Evolutionary conservation across 2,888 invertebrate species (phyloP).

Genomic region (Spisula subtruncata): DNA sequence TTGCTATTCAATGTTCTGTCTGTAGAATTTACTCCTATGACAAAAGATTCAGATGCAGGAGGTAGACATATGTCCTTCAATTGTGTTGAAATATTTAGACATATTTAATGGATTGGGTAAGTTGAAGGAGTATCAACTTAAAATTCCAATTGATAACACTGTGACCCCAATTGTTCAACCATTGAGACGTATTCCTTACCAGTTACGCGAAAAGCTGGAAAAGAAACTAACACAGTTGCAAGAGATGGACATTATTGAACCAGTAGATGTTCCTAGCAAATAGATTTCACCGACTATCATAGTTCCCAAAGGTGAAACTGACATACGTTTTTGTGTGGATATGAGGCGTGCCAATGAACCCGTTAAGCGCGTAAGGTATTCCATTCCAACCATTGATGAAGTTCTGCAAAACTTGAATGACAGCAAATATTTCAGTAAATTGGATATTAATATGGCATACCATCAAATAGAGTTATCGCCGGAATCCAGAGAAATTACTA

Average conservation of each 20-base stretch:
- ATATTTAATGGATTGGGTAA: no score
- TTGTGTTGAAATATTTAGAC: neutral
- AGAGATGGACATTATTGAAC: slow-evolving; percentile 62
- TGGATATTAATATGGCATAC: slow-evolving; percentile 76
- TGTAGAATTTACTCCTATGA: no score
- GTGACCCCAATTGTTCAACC: neutral
- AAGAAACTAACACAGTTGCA: slow-evolving; percentile 35
- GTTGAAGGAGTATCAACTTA: neutral
- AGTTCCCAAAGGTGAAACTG: slow-evolving; percentile 53
- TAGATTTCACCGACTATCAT: slow-evolving; percentile 65
- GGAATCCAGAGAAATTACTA: slow-evolving; percentile 74
- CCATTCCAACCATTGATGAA: slow-evolving; percentile 65
- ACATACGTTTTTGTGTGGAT: slow-evolving; percentile 65
- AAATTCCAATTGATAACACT: neutral
- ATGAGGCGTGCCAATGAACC: slow-evolving; percentile 66
- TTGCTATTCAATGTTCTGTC: no score
- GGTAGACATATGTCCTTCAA: no score
- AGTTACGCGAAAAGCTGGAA: slow-evolving; percentile 37
- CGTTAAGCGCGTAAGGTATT: slow-evolving; percentile 54
- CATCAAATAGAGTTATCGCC: slow-evolving; percentile 74
- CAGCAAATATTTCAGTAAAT: slow-evolving; percentile 70
- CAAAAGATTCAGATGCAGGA: neutral
- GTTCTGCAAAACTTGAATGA: slow-evolving; percentile 59
- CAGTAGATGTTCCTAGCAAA: slow-evolving; percentile 51
- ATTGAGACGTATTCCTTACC: neutral